A percentile compares a stretch with the other conserved stretches of the same genome.
These are phyloP conservation scores for Teleogryllus oceanicus DNA, from an alignment of 2,888 invertebrate genomes.

Conservation along the genomic window DNA sequence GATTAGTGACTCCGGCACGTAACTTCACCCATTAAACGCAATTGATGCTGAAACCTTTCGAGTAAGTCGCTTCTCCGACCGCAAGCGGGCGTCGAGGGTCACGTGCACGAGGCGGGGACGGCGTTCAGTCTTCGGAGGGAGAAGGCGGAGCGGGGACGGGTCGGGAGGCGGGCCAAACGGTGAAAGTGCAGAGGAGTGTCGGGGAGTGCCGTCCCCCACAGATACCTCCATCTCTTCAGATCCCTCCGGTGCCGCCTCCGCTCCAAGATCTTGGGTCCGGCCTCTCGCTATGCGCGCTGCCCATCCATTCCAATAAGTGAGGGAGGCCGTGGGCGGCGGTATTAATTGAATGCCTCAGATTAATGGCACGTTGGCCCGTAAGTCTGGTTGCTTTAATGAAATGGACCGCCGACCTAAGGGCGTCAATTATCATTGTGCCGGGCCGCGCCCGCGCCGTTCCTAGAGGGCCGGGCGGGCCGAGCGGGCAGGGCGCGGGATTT, in stretches of 20 bases:
- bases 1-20: too few species aligned
- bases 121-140: too few species aligned
- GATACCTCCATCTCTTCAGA: not conserved
- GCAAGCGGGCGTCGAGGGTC: too few species aligned
- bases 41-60: too few species aligned
- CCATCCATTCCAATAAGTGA: not conserved
- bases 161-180: too few species aligned
- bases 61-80: too few species aligned
- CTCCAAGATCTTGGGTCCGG: not conserved
- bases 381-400: constrained; percentile 8
- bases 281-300: not conserved
- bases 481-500: not conserved
- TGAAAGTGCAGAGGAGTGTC: too few species aligned
- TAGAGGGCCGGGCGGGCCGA: not conserved
- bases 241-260: not conserved
- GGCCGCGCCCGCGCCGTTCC: not conserved
- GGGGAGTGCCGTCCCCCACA: too few species aligned
- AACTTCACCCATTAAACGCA: too few species aligned
- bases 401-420: not conserved
- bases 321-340: constrained; percentile 2
- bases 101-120: too few species aligned
- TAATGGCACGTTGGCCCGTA: not conserved
- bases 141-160: too few species aligned
- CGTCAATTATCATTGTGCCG: not conserved
- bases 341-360: not conserved